phyloP scores from a whole-genome alignment of 2,113 vertebrate genomes.

The Amphilophus citrinellus region DNA sequence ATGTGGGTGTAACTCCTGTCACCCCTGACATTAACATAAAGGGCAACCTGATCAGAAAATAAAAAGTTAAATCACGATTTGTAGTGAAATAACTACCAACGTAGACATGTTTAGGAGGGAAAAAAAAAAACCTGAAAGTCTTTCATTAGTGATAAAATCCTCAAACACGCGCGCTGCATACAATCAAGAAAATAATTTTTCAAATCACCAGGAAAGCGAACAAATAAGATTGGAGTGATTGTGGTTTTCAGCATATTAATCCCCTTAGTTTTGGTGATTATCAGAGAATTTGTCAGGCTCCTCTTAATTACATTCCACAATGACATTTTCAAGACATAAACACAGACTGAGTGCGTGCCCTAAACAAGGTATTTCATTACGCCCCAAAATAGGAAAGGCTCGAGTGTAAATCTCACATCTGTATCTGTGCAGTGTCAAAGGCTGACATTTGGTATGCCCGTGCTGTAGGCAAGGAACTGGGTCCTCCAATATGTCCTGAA shows the following conservation, averaged over 20 bases:
- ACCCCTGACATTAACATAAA: constrained; percentile 37
- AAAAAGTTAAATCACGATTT: neutral
- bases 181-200: constrained; percentile 19
- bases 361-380: constrained; percentile 45
- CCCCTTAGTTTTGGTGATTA: constrained; percentile 42
- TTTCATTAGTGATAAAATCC: constrained; percentile 4
- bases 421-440: constrained; percentile 40
- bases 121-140: neutral
- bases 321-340: constrained; percentile 44
- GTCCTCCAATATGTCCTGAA: constrained; percentile 46
- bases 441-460: constrained; percentile 51
- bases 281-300: constrained; percentile 29
- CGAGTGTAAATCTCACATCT: constrained; percentile 26
- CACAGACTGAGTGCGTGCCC: neutral
- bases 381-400: neutral
- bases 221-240: constrained; percentile 4
- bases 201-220: constrained; percentile 10
- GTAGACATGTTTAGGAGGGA: neutral
- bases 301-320: constrained; percentile 41
- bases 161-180: constrained; percentile 5
- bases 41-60: neutral
- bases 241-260: constrained; percentile 34
- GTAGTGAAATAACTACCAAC: neutral
- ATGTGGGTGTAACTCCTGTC: constrained; percentile 14
- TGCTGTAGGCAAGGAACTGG: constrained; percentile 31